phyloP scores from a whole-genome alignment of 2,888 invertebrate species.

The Calameuta idolon region DNA sequence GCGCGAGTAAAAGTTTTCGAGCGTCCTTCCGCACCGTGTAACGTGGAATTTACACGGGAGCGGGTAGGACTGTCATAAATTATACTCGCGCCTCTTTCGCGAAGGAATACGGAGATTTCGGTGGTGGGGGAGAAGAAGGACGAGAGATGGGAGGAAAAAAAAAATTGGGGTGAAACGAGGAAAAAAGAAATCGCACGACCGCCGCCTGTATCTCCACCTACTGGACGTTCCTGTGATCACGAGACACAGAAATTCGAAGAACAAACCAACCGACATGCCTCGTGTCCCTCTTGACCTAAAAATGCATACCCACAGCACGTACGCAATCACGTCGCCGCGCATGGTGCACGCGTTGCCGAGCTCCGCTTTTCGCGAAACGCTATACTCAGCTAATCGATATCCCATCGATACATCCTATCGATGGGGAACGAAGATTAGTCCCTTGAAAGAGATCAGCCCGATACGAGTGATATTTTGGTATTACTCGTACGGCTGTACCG shows the following conservation, averaged over 20 bases:
- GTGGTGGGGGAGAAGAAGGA: neutral
- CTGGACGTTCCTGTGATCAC: neutral
- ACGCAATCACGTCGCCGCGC: neutral
- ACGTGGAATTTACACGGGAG: neutral
- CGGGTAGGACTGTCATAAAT: neutral
- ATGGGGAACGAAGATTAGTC: too few species aligned
- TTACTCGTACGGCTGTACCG: too few species aligned
- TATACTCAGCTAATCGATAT: neutral
- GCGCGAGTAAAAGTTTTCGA: slow-evolving; percentile 4
- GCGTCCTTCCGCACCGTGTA: slow-evolving; percentile 7
- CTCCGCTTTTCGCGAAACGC: neutral
- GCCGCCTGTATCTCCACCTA: too few species aligned
- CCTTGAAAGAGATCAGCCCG: too few species aligned
- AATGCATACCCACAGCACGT: neutral
- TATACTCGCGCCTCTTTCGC: neutral
- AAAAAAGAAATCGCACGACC: too few species aligned
- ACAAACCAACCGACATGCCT: neutral
- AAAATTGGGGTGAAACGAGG: neutral
- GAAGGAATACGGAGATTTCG: neutral
- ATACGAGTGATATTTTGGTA: too few species aligned
- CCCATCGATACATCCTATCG: neutral
- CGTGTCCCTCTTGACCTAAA: neutral
- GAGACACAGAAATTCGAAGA: neutral
- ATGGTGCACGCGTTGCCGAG: neutral
- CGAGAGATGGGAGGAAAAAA: neutral